phyloP scores from a whole-genome alignment of 2,113 vertebrate species.

The Chaenocephalus aceratus region DNA sequence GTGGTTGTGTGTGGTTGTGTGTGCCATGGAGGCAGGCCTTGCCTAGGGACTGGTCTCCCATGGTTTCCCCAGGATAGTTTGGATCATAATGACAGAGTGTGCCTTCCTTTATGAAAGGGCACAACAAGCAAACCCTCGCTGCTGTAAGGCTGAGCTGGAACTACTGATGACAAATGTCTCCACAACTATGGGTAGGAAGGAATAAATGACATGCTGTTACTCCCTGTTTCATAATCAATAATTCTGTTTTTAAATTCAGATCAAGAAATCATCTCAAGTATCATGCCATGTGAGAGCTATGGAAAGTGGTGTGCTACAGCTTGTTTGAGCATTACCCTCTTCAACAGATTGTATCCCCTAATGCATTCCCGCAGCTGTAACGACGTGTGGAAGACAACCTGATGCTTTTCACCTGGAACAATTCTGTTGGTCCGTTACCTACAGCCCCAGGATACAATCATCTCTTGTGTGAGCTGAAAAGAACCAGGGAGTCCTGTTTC shows the following conservation, averaged over 20 bases:
- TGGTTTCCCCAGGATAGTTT: constrained; percentile 56
- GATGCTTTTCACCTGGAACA: constrained; percentile 57
- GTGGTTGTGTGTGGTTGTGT: constrained; percentile 44
- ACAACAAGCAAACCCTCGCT: constrained; percentile 49
- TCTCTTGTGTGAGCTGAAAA: constrained; percentile 55
- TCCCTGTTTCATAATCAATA: not conserved
- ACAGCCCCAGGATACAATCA: constrained; percentile 58
- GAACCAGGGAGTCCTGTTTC: constrained; percentile 58
- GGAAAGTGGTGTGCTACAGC: not conserved
- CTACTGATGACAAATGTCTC: constrained; percentile 43
- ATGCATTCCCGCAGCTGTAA: constrained; percentile 27
- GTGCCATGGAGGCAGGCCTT: constrained; percentile 25
- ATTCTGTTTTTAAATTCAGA: constrained; percentile 7
- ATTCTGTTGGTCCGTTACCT: constrained; percentile 50
- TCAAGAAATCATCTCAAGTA: not conserved
- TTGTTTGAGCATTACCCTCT: not conserved
- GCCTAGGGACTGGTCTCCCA: constrained; percentile 32
- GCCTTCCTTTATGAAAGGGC: constrained; percentile 66
- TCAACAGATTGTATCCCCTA: constrained; percentile 3
- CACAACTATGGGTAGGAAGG: constrained; percentile 21
- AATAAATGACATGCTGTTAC: not conserved
- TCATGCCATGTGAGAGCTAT: not conserved
- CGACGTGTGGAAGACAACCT: constrained; percentile 54
- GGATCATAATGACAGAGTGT: constrained; percentile 74
- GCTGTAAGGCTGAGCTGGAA: constrained; percentile 41